Base-by-base conservation (phyloP, 1,140 invertebrate species). In the Hycleus phaleratus region DNA sequence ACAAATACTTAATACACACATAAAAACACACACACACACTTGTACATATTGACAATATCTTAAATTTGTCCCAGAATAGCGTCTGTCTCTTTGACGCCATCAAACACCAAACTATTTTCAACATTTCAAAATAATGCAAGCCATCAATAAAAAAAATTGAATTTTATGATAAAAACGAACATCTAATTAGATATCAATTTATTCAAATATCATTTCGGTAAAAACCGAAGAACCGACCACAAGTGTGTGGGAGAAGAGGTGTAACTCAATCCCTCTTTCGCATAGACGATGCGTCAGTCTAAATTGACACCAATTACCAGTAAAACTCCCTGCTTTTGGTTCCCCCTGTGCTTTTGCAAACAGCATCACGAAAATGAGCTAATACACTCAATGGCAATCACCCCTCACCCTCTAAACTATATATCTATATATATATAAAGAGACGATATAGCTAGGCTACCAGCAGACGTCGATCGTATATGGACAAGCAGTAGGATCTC, bases 291-390 rank as follows among this genome's bases (percentile, higher is more conserved):
- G 71, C 71, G 71, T 73, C 73, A 73, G 71, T 68, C 70, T 80
- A 82, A 82, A 82, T 82, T 82, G 81, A 80, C 80, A 81, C 80
- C 80, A 82, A 82, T 82, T 82, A 82, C 80, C 80, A 81, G 80
- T 77, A 81, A 81, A 82, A 81, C 79, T 80, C 79, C 79, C 78
- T 79, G 68, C 71, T 65, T 61, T 68, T 59, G 64, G 68, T 61
- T 58, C 62, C 67, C 69, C 70, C 69, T 63, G 57, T 64, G 69
- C 65, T 66, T 65, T 65, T 66, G 68, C 66, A 71, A 70, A 69
- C 65, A 71, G 67, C 68, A 70, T 71, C 70, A 67, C 67, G 68
- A 71, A 69, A 72, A 71, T 71, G 70, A 72, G 68, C 68, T 71
- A 72, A 72, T 70, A 71, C 67, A 68, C 68, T 68, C 65, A 66